Evolutionary conservation across 2,888 invertebrate genomes (phyloP).

Genomic region (Drosophila hamatofila): DNA sequence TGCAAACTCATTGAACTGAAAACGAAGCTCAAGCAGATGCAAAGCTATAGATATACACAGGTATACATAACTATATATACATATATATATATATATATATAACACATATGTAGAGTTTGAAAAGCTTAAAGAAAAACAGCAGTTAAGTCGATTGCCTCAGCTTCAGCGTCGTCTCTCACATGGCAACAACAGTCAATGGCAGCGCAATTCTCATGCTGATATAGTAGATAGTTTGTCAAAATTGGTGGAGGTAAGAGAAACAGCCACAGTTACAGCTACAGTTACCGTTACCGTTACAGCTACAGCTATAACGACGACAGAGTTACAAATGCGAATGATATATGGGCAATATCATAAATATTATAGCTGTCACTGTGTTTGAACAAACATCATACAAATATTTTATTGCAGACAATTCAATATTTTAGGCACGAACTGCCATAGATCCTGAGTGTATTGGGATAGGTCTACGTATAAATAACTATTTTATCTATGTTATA

Average conservation of each 20-base stretch:
- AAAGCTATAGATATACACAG: background rate
- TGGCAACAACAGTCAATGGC: constrained; percentile 6
- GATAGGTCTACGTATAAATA: no score
- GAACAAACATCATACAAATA: background rate
- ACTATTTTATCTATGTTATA: no score
- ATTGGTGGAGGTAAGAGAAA: background rate
- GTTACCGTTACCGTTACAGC: background rate
- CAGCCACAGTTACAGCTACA: background rate
- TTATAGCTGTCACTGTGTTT: background rate
- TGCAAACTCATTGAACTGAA: constrained; percentile 15
- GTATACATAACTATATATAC: background rate
- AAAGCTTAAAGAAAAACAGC: background rate
- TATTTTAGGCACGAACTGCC: no score
- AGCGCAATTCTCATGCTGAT: background rate
- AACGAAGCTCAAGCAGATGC: constrained; percentile 6
- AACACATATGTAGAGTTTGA: background rate
- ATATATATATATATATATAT: constrained; percentile 1
- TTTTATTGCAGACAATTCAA: no score
- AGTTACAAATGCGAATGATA: background rate
- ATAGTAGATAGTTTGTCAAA: constrained; percentile 6
- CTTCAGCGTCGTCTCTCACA: background rate
- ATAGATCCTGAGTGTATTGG: no score
- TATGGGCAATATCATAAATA: constrained; percentile 1
- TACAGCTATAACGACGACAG: background rate
- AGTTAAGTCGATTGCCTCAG: background rate